Conservation (phyloP, 1,140 invertebrate species). For the Diorhabda carinulata region DNA sequence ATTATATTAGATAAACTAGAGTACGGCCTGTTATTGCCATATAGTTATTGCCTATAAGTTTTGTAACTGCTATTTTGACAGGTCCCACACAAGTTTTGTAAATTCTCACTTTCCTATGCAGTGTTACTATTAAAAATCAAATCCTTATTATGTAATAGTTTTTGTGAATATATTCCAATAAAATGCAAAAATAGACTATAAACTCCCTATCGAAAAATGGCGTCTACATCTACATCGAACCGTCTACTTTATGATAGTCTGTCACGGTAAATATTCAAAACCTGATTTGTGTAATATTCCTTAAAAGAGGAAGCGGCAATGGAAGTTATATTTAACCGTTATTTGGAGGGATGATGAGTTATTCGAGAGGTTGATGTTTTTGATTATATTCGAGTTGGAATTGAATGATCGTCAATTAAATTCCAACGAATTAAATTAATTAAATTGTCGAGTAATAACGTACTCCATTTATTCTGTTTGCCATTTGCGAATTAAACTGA, state of each 20-base stretch:
- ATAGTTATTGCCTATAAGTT: too few relatives aligned
- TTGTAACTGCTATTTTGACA: too few relatives aligned
- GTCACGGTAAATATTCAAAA: not conserved
- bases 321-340: not conserved
- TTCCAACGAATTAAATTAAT: constrained; percentile 3
- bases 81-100: too few relatives aligned
- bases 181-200: too few relatives aligned
- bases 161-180: too few relatives aligned
- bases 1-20: too few relatives aligned
- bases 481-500: not conserved
- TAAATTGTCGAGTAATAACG: not conserved
- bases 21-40: too few relatives aligned
- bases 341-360: not conserved
- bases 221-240: too few relatives aligned
- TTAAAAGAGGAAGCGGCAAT: not conserved
- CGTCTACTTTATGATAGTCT: not conserved
- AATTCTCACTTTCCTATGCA: too few relatives aligned
- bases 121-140: too few relatives aligned
- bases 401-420: not conserved
- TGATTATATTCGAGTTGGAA: not conserved
- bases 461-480: constrained; percentile 1
- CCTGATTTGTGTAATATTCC: not conserved
- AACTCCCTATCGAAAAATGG: too few relatives aligned
- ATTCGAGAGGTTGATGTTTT: not conserved
- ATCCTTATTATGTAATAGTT: too few relatives aligned